phyloP scores from a whole-genome alignment of 2,888 invertebrate genomes.

The Amphipoea lucens region DNA sequence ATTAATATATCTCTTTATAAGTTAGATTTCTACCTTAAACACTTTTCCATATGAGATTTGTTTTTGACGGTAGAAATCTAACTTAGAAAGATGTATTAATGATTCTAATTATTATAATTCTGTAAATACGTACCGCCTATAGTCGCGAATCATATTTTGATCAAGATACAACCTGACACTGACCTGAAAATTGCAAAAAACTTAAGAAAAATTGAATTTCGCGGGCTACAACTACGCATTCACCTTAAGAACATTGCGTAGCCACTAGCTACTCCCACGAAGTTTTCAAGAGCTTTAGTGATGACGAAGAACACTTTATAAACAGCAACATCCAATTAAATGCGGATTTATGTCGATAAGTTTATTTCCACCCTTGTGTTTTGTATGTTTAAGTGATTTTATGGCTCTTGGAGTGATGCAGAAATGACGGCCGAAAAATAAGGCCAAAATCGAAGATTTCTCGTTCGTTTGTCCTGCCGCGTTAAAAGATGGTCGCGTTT shows the following conservation, averaged over 20 bases:
- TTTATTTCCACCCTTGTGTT: constrained; percentile 14
- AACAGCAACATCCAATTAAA: constrained; percentile 4
- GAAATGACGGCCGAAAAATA: background rate
- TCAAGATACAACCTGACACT: no score
- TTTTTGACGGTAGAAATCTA: no score
- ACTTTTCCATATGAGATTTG: no score
- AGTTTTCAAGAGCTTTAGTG: background rate
- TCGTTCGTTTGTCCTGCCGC: background rate
- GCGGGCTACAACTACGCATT: no score
- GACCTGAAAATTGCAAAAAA: no score
- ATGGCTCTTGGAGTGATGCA: background rate
- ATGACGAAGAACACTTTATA: background rate
- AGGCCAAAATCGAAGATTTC: background rate
- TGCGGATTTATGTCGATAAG: constrained; percentile 3
- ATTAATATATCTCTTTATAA: no score
- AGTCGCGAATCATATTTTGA: no score
- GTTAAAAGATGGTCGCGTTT: background rate
- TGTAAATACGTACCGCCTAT: no score
- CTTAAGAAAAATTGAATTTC: no score
- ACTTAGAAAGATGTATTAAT: no score
- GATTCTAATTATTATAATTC: no score
- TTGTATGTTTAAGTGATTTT: constrained; percentile 11
- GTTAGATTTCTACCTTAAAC: no score
- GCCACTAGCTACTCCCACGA: background rate
- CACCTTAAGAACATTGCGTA: background rate